Evolutionary conservation across 2,888 invertebrate genomes (phyloP).

Genomic region (Amorpha juglandis): DNA sequence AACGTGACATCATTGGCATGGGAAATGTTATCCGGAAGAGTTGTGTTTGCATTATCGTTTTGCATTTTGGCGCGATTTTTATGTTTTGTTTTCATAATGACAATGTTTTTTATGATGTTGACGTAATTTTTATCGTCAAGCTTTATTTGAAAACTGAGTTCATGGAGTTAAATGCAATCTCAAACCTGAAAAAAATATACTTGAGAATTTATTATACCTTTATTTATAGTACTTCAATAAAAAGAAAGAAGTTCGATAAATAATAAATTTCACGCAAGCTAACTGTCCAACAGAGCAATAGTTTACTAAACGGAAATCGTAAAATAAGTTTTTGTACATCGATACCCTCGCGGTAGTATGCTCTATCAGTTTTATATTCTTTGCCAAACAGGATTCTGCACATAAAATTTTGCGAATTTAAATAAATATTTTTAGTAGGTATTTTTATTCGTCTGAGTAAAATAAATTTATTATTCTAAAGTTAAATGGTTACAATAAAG

Average conservation of each 20-base stretch:
- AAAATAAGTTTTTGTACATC: conserved; percentile 76
- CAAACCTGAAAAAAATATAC: background rate
- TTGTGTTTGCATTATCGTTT: conserved; percentile 48
- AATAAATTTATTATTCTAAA: too few species aligned
- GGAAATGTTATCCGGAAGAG: conserved; percentile 39
- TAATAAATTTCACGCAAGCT: conserved; percentile 69
- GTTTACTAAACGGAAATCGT: conserved; percentile 76
- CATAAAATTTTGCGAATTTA: conserved; percentile 7
- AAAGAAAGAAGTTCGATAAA: conserved; percentile 70
- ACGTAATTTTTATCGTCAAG: background rate
- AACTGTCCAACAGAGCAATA: conserved; percentile 67
- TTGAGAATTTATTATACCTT: conserved; percentile 9
- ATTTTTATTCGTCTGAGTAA: too few species aligned
- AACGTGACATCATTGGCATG: conserved; percentile 44
- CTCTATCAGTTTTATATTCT: conserved; percentile 19
- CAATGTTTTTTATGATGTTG: background rate
- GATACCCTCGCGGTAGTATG: conserved; percentile 40
- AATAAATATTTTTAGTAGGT: background rate
- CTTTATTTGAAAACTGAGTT: background rate
- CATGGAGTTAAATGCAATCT: background rate
- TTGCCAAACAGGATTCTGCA: conserved; percentile 2
- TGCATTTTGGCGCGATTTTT: conserved; percentile 31
- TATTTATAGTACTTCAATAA: conserved; percentile 38
- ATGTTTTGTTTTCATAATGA: conserved; percentile 27
- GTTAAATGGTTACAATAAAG: too few species aligned